A percentile compares a stretch with the other conserved stretches of the same genome.
Evolutionary conservation across 2,888 invertebrate genomes (phyloP).

Genomic region (Sminthurinus aureus): DNA sequence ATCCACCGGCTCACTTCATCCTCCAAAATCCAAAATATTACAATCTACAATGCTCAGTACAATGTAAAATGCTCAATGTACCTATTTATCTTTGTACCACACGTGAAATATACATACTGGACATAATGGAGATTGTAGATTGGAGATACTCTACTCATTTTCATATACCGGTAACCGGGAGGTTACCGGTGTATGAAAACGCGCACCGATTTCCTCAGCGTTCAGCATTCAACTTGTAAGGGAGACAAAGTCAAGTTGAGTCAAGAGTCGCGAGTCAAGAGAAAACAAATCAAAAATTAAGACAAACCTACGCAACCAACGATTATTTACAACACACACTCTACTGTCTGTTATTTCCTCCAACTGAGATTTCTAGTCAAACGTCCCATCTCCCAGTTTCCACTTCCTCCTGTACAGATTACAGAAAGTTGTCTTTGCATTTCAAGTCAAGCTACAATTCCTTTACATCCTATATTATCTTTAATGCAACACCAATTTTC

Average conservation of each 20-base stretch:
- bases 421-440: not conserved
- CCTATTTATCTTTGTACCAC: not conserved
- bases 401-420: not conserved
- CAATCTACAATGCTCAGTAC: not conserved
- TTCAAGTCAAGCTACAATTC: not conserved
- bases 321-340: not conserved
- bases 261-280: too few relatives aligned
- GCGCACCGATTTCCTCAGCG: not conserved
- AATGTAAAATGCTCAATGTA: not conserved
- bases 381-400: not conserved
- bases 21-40: not conserved
- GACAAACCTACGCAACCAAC: not conserved
- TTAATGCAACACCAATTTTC: not conserved
- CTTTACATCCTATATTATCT: too few relatives aligned
- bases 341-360: not conserved
- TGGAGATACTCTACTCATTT: not conserved
- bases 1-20: slow-evolving; percentile 31
- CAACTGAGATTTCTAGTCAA: not conserved
- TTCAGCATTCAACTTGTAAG: not conserved
- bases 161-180: too few relatives aligned
- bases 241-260: too few relatives aligned
- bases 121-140: not conserved
- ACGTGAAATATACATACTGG: not conserved
- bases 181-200: not conserved
- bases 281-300: too few relatives aligned